Evolutionary conservation across 2,797 vertebrate species (phyloP), one percentile per base, ranked within the genome.

Genomic region (Anisognathus igniventris): DNA sequence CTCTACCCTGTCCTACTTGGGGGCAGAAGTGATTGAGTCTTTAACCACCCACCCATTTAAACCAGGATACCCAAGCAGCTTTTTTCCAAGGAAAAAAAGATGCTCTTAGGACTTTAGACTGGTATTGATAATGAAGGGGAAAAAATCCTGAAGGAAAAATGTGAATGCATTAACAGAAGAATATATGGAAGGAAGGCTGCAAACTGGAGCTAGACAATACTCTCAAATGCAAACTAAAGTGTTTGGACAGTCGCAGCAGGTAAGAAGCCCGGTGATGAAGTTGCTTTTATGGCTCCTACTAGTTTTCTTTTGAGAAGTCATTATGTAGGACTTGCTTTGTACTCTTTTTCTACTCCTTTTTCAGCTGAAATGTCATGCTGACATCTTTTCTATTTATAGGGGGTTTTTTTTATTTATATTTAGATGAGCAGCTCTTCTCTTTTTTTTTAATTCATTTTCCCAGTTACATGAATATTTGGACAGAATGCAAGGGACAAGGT

Each of bases 181-280:
- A 82, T 56, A 17, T 77, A 33, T 71, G 33, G 28, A 67, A 58
- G 12, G 13, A 61, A 61, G 83, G 30, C 51, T 61, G 45, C 62
- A 90, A 44, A 44, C 25, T 75, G 70, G 33, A 93, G 31, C 18
- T 61, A 17, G 68, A 72, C 5, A 4, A 20, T 77, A 57, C 72
- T 97, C 90, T 89, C n/a, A 92, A 90, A 86, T 50, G 47, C 48
- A 64, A 10, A 33, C n/a, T 82, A 37, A 93, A 88, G 35, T 50
- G 37, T 31, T 83, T 65, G 58, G 76, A 70, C 42, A 66, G 42
- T 51, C 35, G 65, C 24, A n/a, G 17, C 40, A 78, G 56, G 27
- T 74, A 67, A 90, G 85, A 58, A 84, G 44, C 15, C 48, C 58
- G 51, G 27, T 83, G 39, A 42, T 62, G 13, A 28, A 51, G 28